Conservation (phyloP, 2,797 vertebrate species). For the Naso thynnoides region DNA sequence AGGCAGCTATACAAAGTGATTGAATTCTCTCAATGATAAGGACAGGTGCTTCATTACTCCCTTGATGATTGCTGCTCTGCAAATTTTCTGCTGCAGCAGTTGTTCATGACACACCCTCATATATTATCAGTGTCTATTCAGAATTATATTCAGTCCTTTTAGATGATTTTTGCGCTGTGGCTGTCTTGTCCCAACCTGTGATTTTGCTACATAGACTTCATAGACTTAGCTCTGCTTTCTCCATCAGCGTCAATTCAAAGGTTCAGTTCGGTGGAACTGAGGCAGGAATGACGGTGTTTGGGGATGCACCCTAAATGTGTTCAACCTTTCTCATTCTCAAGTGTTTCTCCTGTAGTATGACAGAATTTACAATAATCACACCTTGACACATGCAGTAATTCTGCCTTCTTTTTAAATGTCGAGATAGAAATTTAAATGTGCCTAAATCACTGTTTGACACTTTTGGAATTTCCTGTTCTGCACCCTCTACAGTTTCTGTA, state of each 20-base stretch:
- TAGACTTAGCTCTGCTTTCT: background rate
- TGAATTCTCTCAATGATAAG: background rate
- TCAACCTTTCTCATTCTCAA: background rate
- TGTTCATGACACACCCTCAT: background rate
- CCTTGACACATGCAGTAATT: conserved; percentile 5
- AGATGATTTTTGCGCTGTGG: conserved; percentile 9
- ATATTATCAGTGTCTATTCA: background rate
- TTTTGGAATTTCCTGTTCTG: conserved; percentile 39
- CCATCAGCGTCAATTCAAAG: background rate
- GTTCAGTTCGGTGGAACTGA: background rate
- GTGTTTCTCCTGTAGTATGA: conserved; percentile 12
- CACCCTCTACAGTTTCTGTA: conserved; percentile 27
- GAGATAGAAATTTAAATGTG: conserved; percentile 33
- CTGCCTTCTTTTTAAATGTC: conserved; percentile 29
- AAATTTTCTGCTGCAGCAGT: background rate
- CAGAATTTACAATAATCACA: conserved; percentile 8
- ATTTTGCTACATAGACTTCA: background rate
- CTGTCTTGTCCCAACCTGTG: background rate
- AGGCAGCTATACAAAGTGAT: conserved; percentile 3
- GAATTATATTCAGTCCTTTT: background rate
- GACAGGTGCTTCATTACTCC: background rate
- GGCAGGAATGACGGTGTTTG: background rate
- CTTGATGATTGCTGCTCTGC: background rate
- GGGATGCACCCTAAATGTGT: background rate
- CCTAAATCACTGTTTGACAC: conserved; percentile 34